Percentiles rank a stretch among this genome's conserved stretches.
Evolutionary conservation across 2,113 vertebrate species (phyloP).

Genomic region (Pelecanoides urinatrix): DNA sequence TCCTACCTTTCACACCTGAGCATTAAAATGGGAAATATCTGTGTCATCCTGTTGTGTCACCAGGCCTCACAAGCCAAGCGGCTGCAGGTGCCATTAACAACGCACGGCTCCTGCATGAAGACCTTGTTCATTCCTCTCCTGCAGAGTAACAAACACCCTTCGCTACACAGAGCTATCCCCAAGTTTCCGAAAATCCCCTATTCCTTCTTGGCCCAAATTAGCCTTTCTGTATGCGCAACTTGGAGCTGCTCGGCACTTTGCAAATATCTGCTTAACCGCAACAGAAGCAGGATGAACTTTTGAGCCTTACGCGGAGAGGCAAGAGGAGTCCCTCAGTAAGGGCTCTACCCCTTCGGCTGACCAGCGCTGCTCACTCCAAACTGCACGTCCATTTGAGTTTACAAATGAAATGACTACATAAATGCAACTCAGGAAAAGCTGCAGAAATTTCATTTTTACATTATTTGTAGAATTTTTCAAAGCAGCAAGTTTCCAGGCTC

Average conservation of each 20-base stretch:
- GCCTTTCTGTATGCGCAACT: rapidly evolving
- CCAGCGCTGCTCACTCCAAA: rapidly evolving
- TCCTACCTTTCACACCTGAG: neutral
- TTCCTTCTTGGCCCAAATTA: neutral
- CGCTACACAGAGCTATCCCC: neutral
- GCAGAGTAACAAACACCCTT: neutral
- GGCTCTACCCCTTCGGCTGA: no score
- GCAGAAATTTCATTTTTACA: neutral
- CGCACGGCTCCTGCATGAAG: rapidly evolving
- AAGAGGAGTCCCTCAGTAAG: neutral
- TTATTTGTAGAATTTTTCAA: neutral
- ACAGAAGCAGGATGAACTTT: neutral
- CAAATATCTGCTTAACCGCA: neutral
- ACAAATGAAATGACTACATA: neutral
- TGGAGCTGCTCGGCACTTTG: neutral
- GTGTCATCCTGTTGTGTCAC: rapidly evolving
- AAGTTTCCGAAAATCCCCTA: neutral
- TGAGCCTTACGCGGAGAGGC: neutral
- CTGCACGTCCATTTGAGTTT: neutral
- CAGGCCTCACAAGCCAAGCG: neutral
- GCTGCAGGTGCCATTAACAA: neutral
- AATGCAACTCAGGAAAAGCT: neutral
- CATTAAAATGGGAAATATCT: neutral
- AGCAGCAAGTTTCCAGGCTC: neutral
- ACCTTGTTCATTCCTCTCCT: neutral